Evolutionary conservation across 1,140 invertebrate species (phyloP).

Genomic region (Heliothis subflexa): DNA sequence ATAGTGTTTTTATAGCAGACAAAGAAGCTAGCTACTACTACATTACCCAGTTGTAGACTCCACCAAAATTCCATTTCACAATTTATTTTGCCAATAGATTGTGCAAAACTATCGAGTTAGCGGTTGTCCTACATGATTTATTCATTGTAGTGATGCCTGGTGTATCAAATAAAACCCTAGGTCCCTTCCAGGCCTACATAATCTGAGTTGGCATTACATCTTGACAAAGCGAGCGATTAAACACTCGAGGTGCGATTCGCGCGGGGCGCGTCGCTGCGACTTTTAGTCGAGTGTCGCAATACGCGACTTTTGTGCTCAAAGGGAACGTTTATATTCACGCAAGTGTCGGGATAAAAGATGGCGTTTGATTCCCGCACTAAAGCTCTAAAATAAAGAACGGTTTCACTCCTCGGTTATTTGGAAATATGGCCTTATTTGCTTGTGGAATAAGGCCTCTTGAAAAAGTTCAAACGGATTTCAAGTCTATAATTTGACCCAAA

Average conservation of each 20-base stretch:
- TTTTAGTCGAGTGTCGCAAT: conserved; percentile 51
- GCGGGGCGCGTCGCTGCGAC: conserved; percentile 46
- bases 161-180: not conserved
- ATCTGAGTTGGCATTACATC: conserved; percentile 54
- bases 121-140: not conserved
- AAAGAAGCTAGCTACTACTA: no score
- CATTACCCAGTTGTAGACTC: no score
- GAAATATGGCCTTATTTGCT: not conserved
- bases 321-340: conserved; percentile 38
- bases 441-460: not conserved
- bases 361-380: conserved; percentile 32
- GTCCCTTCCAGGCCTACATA: conserved; percentile 37
- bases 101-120: no score
- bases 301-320: conserved; percentile 35
- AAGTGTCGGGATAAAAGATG: conserved; percentile 39
- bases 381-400: conserved; percentile 17
- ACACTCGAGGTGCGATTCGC: conserved; percentile 58
- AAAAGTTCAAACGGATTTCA: no score
- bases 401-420: not conserved
- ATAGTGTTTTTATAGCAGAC: no score
- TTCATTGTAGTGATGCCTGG: not conserved
- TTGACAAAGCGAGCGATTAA: conserved; percentile 72
- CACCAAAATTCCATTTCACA: no score
- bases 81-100: no score
- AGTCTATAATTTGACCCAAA: no score